Percentiles rank a stretch among this genome's conserved stretches.
These are phyloP conservation scores for Alloplasta piceator DNA, from an alignment of 2,888 invertebrate genomes.

Conservation along the genomic window DNA sequence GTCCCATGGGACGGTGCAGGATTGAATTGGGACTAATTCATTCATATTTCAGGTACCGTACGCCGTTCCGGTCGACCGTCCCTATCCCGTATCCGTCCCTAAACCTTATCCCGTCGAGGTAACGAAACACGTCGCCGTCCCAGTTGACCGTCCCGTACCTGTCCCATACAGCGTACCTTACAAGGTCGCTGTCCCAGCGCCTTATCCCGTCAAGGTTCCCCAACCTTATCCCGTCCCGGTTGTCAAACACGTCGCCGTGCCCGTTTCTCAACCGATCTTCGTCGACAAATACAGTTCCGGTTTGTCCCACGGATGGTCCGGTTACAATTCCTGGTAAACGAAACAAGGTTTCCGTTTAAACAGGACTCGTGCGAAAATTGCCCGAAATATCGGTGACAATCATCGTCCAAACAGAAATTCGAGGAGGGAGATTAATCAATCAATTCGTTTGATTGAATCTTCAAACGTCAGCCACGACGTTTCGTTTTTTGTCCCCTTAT, in stretches of 20 bases:
- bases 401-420: background rate
- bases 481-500: too few species aligned
- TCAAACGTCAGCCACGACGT: too few species aligned
- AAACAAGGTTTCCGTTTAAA: background rate
- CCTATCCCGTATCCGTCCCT: conserved; percentile 80
- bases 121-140: conserved; percentile 78
- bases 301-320: conserved; percentile 58
- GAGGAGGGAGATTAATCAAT: background rate
- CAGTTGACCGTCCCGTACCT: conserved; percentile 79
- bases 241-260: conserved; percentile 77
- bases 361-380: conserved; percentile 1
- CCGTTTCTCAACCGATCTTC: conserved; percentile 77
- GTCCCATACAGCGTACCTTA: conserved; percentile 75
- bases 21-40: too few species aligned
- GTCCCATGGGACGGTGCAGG: too few species aligned
- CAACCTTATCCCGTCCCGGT: conserved; percentile 80
- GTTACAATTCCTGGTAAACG: conserved; percentile 55
- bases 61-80: conserved; percentile 81
- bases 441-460: too few species aligned
- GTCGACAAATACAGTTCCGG: conserved; percentile 66
- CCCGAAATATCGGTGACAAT: background rate
- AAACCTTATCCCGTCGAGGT: conserved; percentile 82
- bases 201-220: conserved; percentile 79
- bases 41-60: conserved; percentile 77
- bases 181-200: conserved; percentile 78